Conservation (phyloP, 1,140 invertebrate genomes). For the Triops longicaudatus region DNA sequence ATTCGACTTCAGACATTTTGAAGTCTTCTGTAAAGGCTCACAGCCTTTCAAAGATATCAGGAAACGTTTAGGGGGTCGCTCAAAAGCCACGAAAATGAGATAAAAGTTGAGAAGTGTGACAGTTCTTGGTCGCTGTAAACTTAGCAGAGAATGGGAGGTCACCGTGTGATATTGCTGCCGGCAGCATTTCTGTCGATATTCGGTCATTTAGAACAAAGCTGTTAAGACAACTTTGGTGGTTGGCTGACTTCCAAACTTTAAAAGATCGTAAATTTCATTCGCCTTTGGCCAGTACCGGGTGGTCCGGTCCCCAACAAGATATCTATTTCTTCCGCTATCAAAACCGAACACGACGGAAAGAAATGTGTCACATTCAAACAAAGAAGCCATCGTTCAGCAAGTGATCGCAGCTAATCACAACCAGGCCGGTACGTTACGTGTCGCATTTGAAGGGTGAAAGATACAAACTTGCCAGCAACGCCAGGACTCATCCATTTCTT, state of each 20-base stretch:
- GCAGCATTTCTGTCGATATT: neutral
- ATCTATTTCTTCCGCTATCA: neutral
- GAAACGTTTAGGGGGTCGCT: too few species aligned
- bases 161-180: neutral
- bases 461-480: too few species aligned
- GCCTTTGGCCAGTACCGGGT: neutral
- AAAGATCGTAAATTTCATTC: neutral
- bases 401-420: too few species aligned
- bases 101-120: neutral
- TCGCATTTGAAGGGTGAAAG: too few species aligned
- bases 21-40: too few species aligned
- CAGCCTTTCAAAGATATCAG: too few species aligned
- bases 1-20: too few species aligned
- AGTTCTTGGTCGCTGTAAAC: neutral
- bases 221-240: neutral
- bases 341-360: too few species aligned
- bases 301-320: neutral
- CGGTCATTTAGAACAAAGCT: neutral
- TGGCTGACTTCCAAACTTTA: neutral
- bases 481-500: too few species aligned
- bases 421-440: too few species aligned
- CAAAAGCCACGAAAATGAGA: neutral
- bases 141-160: neutral
- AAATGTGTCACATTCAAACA: too few species aligned
- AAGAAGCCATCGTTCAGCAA: too few species aligned